These are phyloP conservation scores for Hydrochoerus hydrochaeris DNA, from an alignment of 2,113 vertebrate genomes.

Conservation along the genomic window DNA sequence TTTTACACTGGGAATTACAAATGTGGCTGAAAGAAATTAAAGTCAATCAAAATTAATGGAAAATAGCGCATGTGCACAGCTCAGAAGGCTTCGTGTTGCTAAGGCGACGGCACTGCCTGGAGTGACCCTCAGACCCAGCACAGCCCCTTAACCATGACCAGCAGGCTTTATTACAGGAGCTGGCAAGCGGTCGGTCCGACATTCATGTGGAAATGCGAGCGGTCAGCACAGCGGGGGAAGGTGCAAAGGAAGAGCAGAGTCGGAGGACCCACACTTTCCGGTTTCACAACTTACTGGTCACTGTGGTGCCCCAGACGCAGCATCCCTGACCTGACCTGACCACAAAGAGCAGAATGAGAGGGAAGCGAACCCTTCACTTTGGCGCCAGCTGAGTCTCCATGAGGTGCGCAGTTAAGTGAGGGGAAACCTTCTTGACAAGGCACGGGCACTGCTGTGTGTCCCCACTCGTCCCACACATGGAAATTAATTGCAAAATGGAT, in stretches of 20 bases:
- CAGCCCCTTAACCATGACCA: not conserved
- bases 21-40: not conserved
- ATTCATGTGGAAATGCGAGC: not conserved
- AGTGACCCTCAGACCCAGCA: not conserved
- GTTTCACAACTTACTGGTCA: too few species aligned
- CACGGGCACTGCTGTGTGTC: not conserved
- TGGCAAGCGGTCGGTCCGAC: not conserved
- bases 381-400: not conserved
- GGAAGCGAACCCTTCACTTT: not conserved
- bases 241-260: not conserved
- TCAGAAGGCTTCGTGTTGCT: not conserved
- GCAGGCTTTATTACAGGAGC: not conserved
- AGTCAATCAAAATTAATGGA: not conserved
- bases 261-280: not conserved
- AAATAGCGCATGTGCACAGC: not conserved
- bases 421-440: not conserved
- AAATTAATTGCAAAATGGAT: not conserved
- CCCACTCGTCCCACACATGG: not conserved
- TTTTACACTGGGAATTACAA: not conserved
- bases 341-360: not conserved
- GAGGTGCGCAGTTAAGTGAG: not conserved
- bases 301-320: accelerated
- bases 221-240: too few species aligned
- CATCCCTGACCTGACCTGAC: accelerated
- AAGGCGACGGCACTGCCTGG: not conserved